Conservation (phyloP, 2,113 vertebrate genomes). For the Procavia capensis region DNA sequence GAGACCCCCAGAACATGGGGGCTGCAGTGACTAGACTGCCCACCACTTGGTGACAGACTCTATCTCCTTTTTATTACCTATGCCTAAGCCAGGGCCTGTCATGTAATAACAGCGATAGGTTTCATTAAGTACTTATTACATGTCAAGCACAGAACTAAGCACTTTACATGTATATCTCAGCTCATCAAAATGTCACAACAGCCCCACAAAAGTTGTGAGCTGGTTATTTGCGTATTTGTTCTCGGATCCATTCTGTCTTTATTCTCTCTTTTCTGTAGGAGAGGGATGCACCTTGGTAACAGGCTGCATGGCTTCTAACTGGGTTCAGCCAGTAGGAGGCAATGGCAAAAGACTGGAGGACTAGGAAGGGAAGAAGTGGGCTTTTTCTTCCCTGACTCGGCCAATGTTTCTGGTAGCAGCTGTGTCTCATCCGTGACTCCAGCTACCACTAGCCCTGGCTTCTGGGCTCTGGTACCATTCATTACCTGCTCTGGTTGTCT, state of each 20-base stretch:
- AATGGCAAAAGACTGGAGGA: background rate
- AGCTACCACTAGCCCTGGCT: background rate
- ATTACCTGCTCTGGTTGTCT: background rate
- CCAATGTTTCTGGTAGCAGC: background rate
- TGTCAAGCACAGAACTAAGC: background rate
- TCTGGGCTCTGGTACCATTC: background rate
- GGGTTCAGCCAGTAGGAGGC: background rate
- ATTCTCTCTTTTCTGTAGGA: background rate
- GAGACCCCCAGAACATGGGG: background rate
- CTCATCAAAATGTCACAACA: background rate
- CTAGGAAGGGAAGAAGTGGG: background rate
- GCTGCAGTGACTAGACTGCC: background rate
- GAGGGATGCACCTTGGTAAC: background rate
- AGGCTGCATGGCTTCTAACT: background rate
- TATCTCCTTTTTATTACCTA: background rate
- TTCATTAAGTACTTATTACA: background rate
- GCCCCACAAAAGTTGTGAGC: background rate
- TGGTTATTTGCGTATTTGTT: background rate
- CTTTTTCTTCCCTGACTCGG: fast-evolving
- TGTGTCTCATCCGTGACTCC: background rate
- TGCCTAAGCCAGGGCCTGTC: background rate
- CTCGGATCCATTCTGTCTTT: background rate
- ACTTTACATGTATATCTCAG: background rate
- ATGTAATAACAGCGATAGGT: background rate
- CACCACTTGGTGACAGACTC: background rate